Percentiles rank a stretch among this genome's conserved stretches.
Evolutionary conservation across 1,140 invertebrate species (phyloP).

Genomic region (Caenorhabditis latens): DNA sequence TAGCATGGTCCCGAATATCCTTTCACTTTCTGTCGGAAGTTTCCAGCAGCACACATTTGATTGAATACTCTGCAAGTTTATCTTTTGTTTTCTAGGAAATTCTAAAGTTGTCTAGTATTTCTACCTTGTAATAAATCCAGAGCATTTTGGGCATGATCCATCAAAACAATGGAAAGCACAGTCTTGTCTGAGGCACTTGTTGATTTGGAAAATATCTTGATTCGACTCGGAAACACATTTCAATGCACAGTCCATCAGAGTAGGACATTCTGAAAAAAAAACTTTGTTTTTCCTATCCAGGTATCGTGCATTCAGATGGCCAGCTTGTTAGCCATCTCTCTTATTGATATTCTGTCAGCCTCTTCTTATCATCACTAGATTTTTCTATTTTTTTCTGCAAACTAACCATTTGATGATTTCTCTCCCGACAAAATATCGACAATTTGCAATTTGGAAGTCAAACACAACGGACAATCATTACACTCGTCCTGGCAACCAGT

Average conservation of each 20-base stretch:
- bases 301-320: no score
- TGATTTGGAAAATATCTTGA: slow-evolving; percentile 71
- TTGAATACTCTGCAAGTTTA: slow-evolving; percentile 69
- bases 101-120: background rate
- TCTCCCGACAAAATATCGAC: slow-evolving; percentile 72
- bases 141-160: slow-evolving; percentile 72
- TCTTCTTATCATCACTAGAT: no score
- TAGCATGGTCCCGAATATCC: slow-evolving; percentile 73
- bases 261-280: slow-evolving; percentile 65
- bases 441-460: slow-evolving; percentile 72
- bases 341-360: no score
- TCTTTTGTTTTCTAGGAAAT: background rate
- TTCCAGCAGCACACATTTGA: slow-evolving; percentile 72
- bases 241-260: slow-evolving; percentile 70
- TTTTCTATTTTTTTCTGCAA: background rate
- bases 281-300: background rate
- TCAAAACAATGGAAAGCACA: slow-evolving; percentile 75
- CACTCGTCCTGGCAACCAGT: slow-evolving; percentile 73
- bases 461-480: slow-evolving; percentile 66
- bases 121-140: slow-evolving; percentile 70
- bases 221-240: slow-evolving; percentile 70
- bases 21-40: slow-evolving; percentile 68
- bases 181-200: slow-evolving; percentile 68
- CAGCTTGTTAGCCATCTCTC: no score
- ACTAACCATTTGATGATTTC: slow-evolving; percentile 24